Evolutionary conservation across 2,797 vertebrate species (phyloP).

Genomic region (Gephyroberyx darwinii): DNA sequence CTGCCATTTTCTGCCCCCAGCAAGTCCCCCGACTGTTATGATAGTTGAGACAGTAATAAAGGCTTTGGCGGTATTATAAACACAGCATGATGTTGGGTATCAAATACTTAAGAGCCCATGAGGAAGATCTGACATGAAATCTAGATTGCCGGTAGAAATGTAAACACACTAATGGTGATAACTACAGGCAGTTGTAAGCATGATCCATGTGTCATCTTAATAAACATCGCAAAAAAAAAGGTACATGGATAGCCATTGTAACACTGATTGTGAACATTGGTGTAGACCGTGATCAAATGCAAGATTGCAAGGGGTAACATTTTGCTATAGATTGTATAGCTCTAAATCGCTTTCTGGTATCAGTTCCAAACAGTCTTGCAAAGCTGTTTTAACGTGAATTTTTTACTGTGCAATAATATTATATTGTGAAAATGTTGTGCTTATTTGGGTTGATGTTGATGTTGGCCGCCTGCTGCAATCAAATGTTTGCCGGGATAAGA

Average conservation of each 20-base stretch:
- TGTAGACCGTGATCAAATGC: neutral
- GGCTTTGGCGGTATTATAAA: conserved; percentile 70
- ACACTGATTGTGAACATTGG: conserved; percentile 5
- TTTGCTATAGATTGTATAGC: too few relatives aligned
- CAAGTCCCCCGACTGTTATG: conserved; percentile 64
- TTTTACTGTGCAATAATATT: too few relatives aligned
- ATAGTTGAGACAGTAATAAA: conserved; percentile 71
- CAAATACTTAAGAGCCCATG: conserved; percentile 62
- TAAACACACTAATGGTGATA: conserved; percentile 69
- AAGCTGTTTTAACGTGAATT: too few relatives aligned
- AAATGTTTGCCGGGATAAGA: too few relatives aligned
- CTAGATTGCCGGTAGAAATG: conserved; percentile 47
- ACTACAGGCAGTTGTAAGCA: conserved; percentile 56
- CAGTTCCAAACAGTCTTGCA: too few relatives aligned
- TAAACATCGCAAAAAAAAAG: conserved; percentile 57
- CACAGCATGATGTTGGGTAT: conserved; percentile 73
- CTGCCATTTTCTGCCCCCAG: conserved; percentile 59
- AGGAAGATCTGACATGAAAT: conserved; percentile 59
- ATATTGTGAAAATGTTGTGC: too few relatives aligned
- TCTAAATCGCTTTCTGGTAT: too few relatives aligned
- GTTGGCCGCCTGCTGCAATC: too few relatives aligned
- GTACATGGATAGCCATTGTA: conserved; percentile 29
- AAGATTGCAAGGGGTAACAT: neutral
- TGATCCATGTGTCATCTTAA: conserved; percentile 63
- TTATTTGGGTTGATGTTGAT: too few relatives aligned